Conservation (phyloP, 2,888 invertebrate genomes). For the Hesperia comma region DNA sequence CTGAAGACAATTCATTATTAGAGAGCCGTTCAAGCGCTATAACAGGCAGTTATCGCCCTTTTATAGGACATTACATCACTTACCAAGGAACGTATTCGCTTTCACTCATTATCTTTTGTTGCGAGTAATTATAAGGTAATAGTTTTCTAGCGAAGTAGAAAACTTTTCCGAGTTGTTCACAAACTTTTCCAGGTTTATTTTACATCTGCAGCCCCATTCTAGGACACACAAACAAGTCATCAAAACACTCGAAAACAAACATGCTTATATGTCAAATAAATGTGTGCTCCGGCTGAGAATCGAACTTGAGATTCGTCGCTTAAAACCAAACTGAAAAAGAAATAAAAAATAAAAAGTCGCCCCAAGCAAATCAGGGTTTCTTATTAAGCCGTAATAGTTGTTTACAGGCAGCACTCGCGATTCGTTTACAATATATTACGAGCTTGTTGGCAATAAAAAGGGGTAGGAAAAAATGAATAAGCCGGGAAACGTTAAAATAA, state of each 20-base stretch:
- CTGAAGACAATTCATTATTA: constrained; percentile 84
- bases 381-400: constrained; percentile 81
- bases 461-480: constrained; percentile 80
- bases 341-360: constrained; percentile 24
- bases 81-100: constrained; percentile 74
- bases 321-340: no score
- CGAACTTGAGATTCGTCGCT: no score
- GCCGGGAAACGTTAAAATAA: constrained; percentile 81
- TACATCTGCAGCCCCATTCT: no score
- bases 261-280: no score
- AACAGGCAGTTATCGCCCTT: constrained; percentile 83
- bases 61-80: constrained; percentile 83
- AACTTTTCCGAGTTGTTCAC: no score
- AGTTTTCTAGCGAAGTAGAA: not conserved
- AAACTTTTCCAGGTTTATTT: no score
- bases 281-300: no score
- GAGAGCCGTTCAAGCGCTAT: constrained; percentile 76
- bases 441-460: constrained; percentile 81
- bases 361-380: constrained; percentile 50
- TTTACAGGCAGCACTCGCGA: constrained; percentile 77
- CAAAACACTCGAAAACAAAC: no score
- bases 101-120: constrained; percentile 71
- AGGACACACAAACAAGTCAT: no score
- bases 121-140: constrained; percentile 62
- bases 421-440: constrained; percentile 82